Conservation (phyloP, 1,140 invertebrate species). For the Cydia amplana region DNA sequence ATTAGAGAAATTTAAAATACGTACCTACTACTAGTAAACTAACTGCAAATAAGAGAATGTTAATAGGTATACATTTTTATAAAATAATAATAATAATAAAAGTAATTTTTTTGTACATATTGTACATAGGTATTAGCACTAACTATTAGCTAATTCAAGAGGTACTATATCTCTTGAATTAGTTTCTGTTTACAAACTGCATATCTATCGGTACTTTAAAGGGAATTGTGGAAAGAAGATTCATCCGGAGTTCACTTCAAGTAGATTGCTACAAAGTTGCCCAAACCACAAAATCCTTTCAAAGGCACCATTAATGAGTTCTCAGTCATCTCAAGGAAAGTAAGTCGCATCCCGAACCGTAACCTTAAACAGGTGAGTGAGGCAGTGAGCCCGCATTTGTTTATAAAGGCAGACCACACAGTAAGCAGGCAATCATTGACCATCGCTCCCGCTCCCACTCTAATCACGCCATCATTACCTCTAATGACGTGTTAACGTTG, state of each 20-base stretch:
- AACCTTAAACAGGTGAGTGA: conserved; percentile 25
- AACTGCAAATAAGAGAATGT: too few species aligned
- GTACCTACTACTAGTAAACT: too few species aligned
- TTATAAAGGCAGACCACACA: conserved; percentile 76
- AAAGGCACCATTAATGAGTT: neutral
- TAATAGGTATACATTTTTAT: too few species aligned
- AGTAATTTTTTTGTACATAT: too few species aligned
- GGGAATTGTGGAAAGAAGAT: neutral
- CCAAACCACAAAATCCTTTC: neutral
- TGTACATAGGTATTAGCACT: too few species aligned
- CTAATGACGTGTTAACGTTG: conserved; percentile 79
- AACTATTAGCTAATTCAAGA: too few species aligned
- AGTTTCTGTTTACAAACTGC: too few species aligned
- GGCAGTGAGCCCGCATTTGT: conserved; percentile 56
- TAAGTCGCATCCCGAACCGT: conserved; percentile 13
- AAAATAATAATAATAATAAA: too few species aligned
- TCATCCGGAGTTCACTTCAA: neutral
- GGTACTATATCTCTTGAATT: too few species aligned
- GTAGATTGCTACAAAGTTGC: neutral
- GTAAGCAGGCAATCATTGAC: conserved; percentile 69
- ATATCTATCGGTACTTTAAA: too few species aligned
- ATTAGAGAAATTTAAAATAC: too few species aligned
- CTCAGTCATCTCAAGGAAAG: conserved; percentile 16
- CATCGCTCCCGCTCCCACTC: conserved; percentile 64
- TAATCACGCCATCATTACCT: conserved; percentile 79